Base-by-base conservation (phyloP, 2,113 vertebrate genomes). In the Microtus richardsoni region DNA sequence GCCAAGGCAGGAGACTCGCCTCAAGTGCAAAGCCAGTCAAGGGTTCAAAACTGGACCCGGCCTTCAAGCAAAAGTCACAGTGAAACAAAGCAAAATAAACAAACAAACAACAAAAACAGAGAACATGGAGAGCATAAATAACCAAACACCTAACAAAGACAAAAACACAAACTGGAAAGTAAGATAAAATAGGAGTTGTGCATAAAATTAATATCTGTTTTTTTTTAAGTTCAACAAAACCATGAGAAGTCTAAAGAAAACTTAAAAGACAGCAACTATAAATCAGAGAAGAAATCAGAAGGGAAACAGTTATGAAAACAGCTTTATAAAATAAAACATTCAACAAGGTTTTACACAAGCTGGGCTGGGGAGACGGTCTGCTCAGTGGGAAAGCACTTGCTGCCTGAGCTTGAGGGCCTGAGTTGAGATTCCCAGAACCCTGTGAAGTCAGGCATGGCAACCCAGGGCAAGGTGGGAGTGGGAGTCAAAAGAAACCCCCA, bases 161-260 rank as follows among this genome's bases (percentile, higher is more conserved):
- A 88, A 79, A 86, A 78, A 60, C 41, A 95, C 30, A 83, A 54
- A 84, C 36, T 71, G 83, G 9, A 91, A 49, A 94, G 5, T 10
- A 92, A 90, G 91, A 22, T 33, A 24, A 94, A 93, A 80, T 5
- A 89, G 71, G 91, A 87, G 64, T 93, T 64, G 70, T 75, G 79
- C 80, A 68, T 84, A 1, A 91, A 93, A 77, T 68, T 13, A 95
- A 88, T 30, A 71, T 9, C 24, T 87, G n/a, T 4, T 91, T 47
- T 47, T 91, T 84, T 95, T 91, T 84, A 95, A 94, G 66, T 92
- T 60, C 19, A 96, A 94, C 2, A 93, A 94, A 95, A 62, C 22
- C 49, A 66, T 66, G 33, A 33, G 80, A 47, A 91, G 52, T 58
- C 52, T 82, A n/a, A 82, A 82, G 78, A 58, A 82, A 26, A 82